Evolutionary conservation across 2,888 invertebrate genomes (phyloP).

Genomic region (Acleris holmiana): DNA sequence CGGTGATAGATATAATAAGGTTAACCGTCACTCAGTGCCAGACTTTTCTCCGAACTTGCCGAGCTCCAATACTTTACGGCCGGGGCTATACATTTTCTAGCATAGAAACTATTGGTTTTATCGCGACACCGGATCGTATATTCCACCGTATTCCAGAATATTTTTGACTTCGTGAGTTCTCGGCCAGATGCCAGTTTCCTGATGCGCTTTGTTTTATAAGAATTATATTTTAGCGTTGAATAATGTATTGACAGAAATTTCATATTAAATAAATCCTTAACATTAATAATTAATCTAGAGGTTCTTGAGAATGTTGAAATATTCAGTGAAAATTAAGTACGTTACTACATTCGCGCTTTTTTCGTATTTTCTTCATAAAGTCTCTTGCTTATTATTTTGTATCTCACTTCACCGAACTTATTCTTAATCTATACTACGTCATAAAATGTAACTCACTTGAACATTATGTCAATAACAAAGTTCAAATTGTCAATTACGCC

Average conservation of each 20-base stretch:
- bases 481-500: conserved; percentile 34
- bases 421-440: conserved; percentile 7
- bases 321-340: neutral
- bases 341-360: neutral
- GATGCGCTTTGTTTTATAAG: conserved; percentile 23
- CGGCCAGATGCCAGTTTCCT: conserved; percentile 7
- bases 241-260: conserved; percentile 7
- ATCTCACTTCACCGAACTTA: neutral
- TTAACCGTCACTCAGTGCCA: too few relatives aligned
- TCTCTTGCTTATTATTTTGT: too few relatives aligned
- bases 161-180: conserved; percentile 1
- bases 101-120: conserved; percentile 23
- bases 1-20: too few relatives aligned
- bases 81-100: conserved; percentile 2
- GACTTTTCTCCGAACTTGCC: neutral
- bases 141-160: conserved; percentile 10
- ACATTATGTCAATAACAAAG: conserved; percentile 36
- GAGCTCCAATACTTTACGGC: conserved; percentile 12
- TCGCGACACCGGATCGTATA: conserved; percentile 6
- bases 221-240: conserved; percentile 12
- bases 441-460: conserved; percentile 13
- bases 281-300: too few relatives aligned
- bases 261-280: neutral
- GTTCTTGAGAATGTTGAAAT: conserved; percentile 4
- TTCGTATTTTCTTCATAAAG: too few relatives aligned